These are phyloP conservation scores for Oreortyx pictus DNA, from an alignment of 2,797 vertebrate species.

Conservation along the genomic window DNA sequence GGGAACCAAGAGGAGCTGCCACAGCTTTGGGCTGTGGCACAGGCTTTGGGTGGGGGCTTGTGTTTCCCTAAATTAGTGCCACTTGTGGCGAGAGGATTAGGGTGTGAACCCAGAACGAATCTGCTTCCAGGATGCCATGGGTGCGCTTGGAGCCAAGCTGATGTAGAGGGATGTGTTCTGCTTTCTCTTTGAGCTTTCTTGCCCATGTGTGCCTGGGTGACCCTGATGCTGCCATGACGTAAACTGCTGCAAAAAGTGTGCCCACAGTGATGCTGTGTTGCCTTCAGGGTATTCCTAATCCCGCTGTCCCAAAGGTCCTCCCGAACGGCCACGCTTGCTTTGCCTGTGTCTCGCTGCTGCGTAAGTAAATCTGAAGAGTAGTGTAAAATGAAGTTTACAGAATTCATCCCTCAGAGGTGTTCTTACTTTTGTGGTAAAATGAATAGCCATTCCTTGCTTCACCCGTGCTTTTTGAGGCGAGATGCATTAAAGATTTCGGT, in stretches of 20 bases:
- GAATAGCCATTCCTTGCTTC: neutral
- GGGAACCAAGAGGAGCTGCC: accelerated
- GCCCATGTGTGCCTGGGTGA: neutral
- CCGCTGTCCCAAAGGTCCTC: neutral
- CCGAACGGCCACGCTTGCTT: accelerated
- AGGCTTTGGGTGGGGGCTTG: neutral
- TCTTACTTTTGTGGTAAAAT: neutral
- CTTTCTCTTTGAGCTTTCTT: neutral
- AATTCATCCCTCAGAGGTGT: neutral
- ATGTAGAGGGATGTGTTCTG: neutral
- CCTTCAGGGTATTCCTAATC: constrained; percentile 11
- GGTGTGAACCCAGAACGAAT: constrained; percentile 26
- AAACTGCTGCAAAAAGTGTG: neutral
- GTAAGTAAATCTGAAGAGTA: neutral
- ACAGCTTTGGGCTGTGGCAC: neutral
- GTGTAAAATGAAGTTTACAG: neutral
- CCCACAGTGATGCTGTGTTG: accelerated
- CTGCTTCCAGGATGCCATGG: neutral
- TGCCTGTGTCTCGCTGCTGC: neutral
- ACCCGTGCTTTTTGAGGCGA: neutral
- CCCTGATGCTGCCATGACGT: neutral
- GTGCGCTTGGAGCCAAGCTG: neutral
- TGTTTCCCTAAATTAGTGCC: constrained; percentile 23
- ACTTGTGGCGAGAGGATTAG: neutral
- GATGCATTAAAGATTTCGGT: neutral